Percentiles rank a stretch among this genome's conserved stretches.
Conservation (phyloP, 1,140 invertebrate genomes). For the Drosophila mayri region DNA sequence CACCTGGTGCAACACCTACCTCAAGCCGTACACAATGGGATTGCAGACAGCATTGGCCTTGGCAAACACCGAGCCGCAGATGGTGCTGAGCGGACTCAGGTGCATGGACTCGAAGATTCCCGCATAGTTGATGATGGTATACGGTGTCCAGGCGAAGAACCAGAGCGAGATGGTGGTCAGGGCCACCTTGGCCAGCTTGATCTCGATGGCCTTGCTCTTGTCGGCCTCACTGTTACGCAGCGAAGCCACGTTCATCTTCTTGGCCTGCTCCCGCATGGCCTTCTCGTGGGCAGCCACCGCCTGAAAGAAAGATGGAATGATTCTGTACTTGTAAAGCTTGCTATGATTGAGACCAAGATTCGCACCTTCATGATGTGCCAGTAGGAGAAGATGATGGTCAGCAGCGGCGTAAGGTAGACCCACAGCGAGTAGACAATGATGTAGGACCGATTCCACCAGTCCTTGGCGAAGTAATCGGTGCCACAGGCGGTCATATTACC, state of each 20-base stretch:
- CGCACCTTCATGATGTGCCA: constrained; percentile 89
- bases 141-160: constrained; percentile 92
- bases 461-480: constrained; percentile 90
- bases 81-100: constrained; percentile 88
- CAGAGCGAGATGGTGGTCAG: constrained; percentile 90
- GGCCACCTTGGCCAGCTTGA: constrained; percentile 89
- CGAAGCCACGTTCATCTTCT: constrained; percentile 90
- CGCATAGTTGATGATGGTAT: constrained; percentile 90
- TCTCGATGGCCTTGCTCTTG: constrained; percentile 87
- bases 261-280: constrained; percentile 89
- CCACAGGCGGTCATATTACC: constrained; percentile 93
- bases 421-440: constrained; percentile 88
- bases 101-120: constrained; percentile 88
- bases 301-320: constrained; percentile 51
- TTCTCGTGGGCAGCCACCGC: constrained; percentile 90
- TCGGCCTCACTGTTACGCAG: constrained; percentile 88
- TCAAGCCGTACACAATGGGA: constrained; percentile 88
- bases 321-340: neutral
- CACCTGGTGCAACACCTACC: constrained; percentile 40
- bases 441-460: constrained; percentile 88
- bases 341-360: neutral
- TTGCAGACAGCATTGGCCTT: constrained; percentile 89
- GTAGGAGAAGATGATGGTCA: constrained; percentile 90
- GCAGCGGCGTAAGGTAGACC: constrained; percentile 88
- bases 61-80: constrained; percentile 89